Conservation (phyloP, 2,797 vertebrate species). For the Cyclura pinguis region DNA sequence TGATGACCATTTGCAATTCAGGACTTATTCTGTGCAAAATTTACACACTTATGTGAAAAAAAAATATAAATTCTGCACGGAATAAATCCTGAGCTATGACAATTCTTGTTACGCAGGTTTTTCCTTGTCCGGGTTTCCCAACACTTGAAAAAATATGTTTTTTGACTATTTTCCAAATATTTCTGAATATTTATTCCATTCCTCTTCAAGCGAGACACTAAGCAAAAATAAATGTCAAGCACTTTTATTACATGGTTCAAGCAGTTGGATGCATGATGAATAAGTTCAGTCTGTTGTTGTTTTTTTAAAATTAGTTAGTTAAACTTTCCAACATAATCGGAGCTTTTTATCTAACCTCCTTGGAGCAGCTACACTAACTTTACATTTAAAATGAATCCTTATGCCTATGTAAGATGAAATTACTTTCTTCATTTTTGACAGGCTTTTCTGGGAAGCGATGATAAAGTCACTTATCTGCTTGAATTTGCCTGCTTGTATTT, state of each 20-base stretch:
- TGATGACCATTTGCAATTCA: too few species aligned
- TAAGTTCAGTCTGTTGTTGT: not conserved
- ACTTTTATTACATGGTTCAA: not conserved
- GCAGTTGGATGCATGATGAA: not conserved
- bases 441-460: conserved; percentile 22
- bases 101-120: too few species aligned
- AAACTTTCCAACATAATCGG: not conserved
- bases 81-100: too few species aligned
- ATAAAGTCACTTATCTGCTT: conserved; percentile 38
- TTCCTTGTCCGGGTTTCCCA: too few species aligned
- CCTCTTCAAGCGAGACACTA: too few species aligned
- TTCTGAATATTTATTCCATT: too few species aligned
- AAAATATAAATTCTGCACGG: too few species aligned
- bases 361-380: conserved; percentile 22
- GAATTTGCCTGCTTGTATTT: conserved; percentile 38
- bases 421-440: conserved; percentile 11
- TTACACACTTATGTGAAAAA: too few species aligned
- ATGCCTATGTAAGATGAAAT: conserved; percentile 12
- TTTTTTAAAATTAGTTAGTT: not conserved
- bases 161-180: too few species aligned
- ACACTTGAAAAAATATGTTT: too few species aligned
- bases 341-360: not conserved
- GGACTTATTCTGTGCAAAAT: too few species aligned
- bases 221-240: too few species aligned
- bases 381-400: conserved; percentile 10